Evolutionary conservation across 2,888 invertebrate species (phyloP).

Genomic region (Drosophila anomalata): DNA sequence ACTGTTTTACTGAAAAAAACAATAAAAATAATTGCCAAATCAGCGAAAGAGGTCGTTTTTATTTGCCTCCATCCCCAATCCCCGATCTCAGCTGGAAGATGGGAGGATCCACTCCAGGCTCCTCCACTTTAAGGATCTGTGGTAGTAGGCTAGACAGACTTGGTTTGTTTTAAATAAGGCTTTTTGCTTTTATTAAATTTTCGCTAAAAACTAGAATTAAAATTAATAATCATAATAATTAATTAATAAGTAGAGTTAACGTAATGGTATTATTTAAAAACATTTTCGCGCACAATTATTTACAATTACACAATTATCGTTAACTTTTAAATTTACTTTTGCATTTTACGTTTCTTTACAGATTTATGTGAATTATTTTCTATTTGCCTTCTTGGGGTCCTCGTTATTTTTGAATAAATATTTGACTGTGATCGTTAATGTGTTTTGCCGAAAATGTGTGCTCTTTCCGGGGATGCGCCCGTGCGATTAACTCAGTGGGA

Average conservation of each 20-base stretch:
- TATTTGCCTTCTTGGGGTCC: conserved; percentile 28
- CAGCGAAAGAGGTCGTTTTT: neutral
- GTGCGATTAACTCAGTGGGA: conserved; percentile 21
- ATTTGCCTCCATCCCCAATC: too few species aligned
- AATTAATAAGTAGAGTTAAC: conserved; percentile 73
- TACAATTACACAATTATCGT: conserved; percentile 56
- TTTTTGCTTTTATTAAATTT: conserved; percentile 77
- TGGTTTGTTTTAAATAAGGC: conserved; percentile 70
- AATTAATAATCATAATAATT: conserved; percentile 67
- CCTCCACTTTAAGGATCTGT: too few species aligned
- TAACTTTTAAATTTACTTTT: conserved; percentile 47
- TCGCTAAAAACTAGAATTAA: conserved; percentile 77
- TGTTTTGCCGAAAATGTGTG: conserved; percentile 22
- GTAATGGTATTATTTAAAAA: conserved; percentile 70
- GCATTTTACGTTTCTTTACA: conserved; percentile 35
- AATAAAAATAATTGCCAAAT: conserved; percentile 15
- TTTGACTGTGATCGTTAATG: conserved; percentile 45
- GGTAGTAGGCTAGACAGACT: too few species aligned
- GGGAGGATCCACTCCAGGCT: too few species aligned
- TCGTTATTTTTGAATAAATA: conserved; percentile 72
- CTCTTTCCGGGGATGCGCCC: conserved; percentile 32
- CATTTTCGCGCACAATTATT: conserved; percentile 63
- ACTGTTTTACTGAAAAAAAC: conserved; percentile 15
- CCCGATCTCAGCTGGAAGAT: too few species aligned
- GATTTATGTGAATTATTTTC: conserved; percentile 33